A percentile compares a stretch with the other conserved stretches of the same genome.
These are phyloP conservation scores for Parnassius glacialis DNA, from an alignment of 2,888 invertebrate species.

Conservation along the genomic window DNA sequence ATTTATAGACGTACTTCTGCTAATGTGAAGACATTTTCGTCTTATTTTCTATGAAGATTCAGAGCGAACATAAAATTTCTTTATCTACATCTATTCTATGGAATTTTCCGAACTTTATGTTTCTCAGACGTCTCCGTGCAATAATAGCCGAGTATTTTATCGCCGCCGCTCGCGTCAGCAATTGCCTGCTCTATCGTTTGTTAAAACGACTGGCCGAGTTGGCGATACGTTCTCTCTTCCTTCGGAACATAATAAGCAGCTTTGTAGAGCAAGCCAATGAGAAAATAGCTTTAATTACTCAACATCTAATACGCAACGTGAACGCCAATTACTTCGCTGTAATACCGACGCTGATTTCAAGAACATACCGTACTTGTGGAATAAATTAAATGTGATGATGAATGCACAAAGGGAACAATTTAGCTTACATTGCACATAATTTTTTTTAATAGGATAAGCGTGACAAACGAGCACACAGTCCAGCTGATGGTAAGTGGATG, in stretches of 20 bases:
- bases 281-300: slow-evolving; percentile 5
- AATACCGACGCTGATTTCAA: background rate
- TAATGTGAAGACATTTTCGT: no score
- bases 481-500: no score
- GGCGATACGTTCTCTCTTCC: slow-evolving; percentile 1
- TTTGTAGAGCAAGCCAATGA: background rate
- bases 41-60: background rate
- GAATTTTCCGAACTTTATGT: slow-evolving; percentile 30
- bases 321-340: background rate
- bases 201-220: background rate
- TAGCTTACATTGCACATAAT: no score
- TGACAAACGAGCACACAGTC: no score
- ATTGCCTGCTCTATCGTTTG: background rate
- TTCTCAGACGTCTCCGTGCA: slow-evolving; percentile 31
- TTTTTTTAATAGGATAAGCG: no score
- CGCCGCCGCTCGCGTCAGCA: slow-evolving; percentile 23
- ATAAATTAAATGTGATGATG: no score
- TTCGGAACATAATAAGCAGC: slow-evolving; percentile 1
- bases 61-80: slow-evolving; percentile 13
- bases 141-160: slow-evolving; percentile 35
- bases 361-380: background rate
- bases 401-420: no score
- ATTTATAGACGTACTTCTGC: no score
- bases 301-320: background rate
- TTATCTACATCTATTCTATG: slow-evolving; percentile 12